These are phyloP conservation scores for Tachystola acroxantha DNA, from an alignment of 2,888 invertebrate species.

Conservation along the genomic window DNA sequence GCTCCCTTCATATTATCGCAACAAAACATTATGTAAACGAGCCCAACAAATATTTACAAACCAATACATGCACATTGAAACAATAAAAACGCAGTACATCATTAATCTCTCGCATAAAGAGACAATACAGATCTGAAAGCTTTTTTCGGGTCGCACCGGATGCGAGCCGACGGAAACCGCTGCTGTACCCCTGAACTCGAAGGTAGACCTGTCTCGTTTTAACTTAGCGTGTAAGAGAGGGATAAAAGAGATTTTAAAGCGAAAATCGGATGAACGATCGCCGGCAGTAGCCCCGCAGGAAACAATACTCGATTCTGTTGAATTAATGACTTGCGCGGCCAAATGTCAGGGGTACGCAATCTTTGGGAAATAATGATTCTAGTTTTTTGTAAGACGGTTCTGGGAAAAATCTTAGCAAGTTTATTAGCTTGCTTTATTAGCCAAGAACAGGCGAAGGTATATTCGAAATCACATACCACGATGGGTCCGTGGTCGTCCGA, in stretches of 20 bases:
- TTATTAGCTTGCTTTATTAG: too few relatives aligned
- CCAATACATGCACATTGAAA: constrained; percentile 23
- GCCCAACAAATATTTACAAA: constrained; percentile 18
- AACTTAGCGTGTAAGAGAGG: constrained; percentile 22
- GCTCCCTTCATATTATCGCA: constrained; percentile 14
- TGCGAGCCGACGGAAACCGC: constrained; percentile 51
- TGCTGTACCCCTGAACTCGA: constrained; percentile 32
- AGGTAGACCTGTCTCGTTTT: constrained; percentile 28
- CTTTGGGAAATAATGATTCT: constrained; percentile 11
- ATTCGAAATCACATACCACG: too few relatives aligned
- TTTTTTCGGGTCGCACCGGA: constrained; percentile 66
- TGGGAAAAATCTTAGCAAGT: too few relatives aligned
- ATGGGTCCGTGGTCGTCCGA: too few relatives aligned
- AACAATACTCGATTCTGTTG: constrained; percentile 74
- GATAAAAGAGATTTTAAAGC: constrained; percentile 44
- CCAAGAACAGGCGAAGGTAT: too few relatives aligned
- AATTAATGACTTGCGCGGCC: constrained; percentile 66
- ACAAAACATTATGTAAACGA: constrained; percentile 7
- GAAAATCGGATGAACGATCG: constrained; percentile 62
- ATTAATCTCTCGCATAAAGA: constrained; percentile 8
- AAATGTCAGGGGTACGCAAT: constrained; percentile 33
- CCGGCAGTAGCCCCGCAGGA: constrained; percentile 59
- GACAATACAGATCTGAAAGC: constrained; percentile 47
- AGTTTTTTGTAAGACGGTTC: too few relatives aligned
- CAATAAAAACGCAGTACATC: constrained; percentile 8